Evolutionary conservation across 2,113 vertebrate genomes (phyloP).

Genomic region (Callithrix jacchus): DNA sequence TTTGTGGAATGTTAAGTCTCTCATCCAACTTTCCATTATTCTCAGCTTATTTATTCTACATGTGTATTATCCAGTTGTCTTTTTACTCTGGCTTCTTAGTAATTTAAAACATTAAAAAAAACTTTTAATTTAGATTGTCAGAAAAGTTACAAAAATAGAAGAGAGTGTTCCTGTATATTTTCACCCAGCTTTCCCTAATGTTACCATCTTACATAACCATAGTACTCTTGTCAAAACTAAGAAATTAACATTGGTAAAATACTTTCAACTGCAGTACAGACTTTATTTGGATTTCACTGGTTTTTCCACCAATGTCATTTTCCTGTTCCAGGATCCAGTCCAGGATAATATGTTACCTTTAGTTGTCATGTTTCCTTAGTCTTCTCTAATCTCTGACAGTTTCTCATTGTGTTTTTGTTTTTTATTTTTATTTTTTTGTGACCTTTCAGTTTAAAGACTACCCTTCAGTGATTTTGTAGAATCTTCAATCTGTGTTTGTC

Average conservation of each 20-base stretch:
- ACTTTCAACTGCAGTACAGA: background rate
- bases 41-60: constrained; percentile 27
- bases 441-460: constrained; percentile 13
- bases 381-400: background rate
- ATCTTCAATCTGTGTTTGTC: background rate
- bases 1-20: background rate
- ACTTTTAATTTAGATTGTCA: constrained; percentile 43
- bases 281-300: constrained; percentile 22
- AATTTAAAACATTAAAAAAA: background rate
- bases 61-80: background rate
- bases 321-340: constrained; percentile 34
- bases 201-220: constrained; percentile 45
- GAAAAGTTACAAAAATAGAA: constrained; percentile 47
- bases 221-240: constrained; percentile 42
- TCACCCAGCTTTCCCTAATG: constrained; percentile 17
- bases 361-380: background rate
- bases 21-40: constrained; percentile 26
- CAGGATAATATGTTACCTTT: background rate
- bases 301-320: constrained; percentile 18
- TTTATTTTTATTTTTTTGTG: background rate
- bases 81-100: background rate
- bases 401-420: constrained; percentile 15
- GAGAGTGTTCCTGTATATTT: background rate
- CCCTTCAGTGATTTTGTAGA: background rate
- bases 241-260: background rate